Conservation (phyloP, 2,888 invertebrate genomes). For the Molanna angustata region DNA sequence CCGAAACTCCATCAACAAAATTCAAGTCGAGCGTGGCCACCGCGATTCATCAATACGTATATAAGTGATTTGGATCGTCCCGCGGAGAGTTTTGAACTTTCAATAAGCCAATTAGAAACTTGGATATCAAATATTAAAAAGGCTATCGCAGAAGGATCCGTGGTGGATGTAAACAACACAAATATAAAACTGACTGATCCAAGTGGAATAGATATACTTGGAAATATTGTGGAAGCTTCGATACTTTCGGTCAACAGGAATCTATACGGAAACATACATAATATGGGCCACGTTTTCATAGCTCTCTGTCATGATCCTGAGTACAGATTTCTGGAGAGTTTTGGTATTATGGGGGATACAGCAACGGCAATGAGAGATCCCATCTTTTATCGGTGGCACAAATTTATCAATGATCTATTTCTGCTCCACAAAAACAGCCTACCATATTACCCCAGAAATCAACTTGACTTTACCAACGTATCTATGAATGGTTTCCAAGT, state of each 20-base stretch:
- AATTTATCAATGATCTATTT: constrained; percentile 40
- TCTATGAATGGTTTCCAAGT: constrained; percentile 14
- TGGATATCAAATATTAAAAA: constrained; percentile 73
- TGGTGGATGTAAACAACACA: constrained; percentile 57
- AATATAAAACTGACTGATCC: constrained; percentile 58
- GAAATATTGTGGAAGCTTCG: constrained; percentile 76
- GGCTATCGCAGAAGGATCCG: constrained; percentile 64
- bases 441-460: constrained; percentile 35
- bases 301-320: constrained; percentile 80
- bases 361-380: constrained; percentile 42
- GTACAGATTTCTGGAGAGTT: constrained; percentile 58
- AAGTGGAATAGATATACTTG: constrained; percentile 73
- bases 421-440: constrained; percentile 38
- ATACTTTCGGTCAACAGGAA: constrained; percentile 65
- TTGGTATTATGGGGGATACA: constrained; percentile 40
- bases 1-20: constrained; percentile 67
- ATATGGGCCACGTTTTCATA: constrained; percentile 76
- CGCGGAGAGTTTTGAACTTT: constrained; percentile 62
- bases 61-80: constrained; percentile 64
- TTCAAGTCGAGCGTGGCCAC: constrained; percentile 62
- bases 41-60: constrained; percentile 53
- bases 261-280: constrained; percentile 79
- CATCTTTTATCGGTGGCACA: constrained; percentile 42
- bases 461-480: constrained; percentile 31
- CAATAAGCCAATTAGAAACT: constrained; percentile 67